Evolutionary conservation across 2,888 invertebrate genomes (phyloP).

Genomic region (Sesia bembeciformis): DNA sequence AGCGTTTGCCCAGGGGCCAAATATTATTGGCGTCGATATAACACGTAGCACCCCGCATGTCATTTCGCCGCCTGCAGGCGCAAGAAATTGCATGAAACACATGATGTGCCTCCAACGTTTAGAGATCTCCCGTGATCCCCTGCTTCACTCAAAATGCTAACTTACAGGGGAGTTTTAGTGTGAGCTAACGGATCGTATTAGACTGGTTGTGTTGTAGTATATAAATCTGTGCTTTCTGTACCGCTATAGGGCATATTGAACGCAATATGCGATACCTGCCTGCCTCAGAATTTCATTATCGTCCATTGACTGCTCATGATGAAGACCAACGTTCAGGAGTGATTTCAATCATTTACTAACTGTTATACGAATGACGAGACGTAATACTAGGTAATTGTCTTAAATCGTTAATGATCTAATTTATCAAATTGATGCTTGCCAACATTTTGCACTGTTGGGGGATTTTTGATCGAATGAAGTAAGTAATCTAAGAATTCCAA

Average conservation of each 20-base stretch:
- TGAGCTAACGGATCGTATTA: conserved; percentile 20
- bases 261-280: conserved; percentile 65
- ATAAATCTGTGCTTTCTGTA: conserved; percentile 35
- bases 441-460: too few species aligned
- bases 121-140: conserved; percentile 18
- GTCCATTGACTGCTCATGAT: conserved; percentile 51
- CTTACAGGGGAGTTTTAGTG: conserved; percentile 7
- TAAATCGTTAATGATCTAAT: too few species aligned
- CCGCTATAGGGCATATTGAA: conserved; percentile 59
- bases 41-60: conserved; percentile 50
- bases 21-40: conserved; percentile 53
- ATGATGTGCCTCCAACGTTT: conserved; percentile 28
- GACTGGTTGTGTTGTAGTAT: conserved; percentile 23
- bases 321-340: conserved; percentile 10
- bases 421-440: too few species aligned
- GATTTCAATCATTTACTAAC: background rate
- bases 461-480: too few species aligned
- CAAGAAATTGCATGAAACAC: conserved; percentile 66
- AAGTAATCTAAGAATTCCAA: too few species aligned
- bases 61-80: conserved; percentile 57
- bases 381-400: too few species aligned
- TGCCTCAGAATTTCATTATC: conserved; percentile 62
- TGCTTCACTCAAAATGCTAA: conserved; percentile 3
- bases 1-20: conserved; percentile 27
- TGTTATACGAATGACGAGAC: too few species aligned